Conservation (phyloP, 2,888 invertebrate genomes). For the Ophraella communa region DNA sequence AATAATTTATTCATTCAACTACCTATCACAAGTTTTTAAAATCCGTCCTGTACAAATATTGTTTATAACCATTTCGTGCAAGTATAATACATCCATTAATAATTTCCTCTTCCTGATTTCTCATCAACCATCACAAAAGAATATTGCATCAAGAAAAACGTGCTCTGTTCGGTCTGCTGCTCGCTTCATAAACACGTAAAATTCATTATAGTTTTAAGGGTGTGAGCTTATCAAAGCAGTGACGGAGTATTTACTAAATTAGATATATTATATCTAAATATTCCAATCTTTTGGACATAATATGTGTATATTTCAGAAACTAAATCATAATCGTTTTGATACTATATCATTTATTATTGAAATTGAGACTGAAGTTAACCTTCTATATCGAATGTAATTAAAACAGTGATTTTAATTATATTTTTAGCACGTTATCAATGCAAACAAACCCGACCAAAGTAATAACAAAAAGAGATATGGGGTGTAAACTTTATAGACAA, state of each 20-base stretch:
- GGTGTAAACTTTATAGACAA: conserved; percentile 8
- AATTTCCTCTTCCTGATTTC: conserved; percentile 14
- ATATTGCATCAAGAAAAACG: conserved; percentile 4
- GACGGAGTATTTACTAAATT: neutral
- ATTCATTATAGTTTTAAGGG: conserved; percentile 23
- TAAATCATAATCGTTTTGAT: no score
- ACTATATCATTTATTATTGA: no score
- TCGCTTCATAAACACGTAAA: conserved; percentile 15
- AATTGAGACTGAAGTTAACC: no score
- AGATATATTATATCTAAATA: no score
- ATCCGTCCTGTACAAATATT: neutral
- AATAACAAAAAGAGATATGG: neutral
- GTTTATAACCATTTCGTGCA: neutral
- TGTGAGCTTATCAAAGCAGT: conserved; percentile 10
- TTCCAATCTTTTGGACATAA: no score
- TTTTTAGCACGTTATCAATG: neutral
- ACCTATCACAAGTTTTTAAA: neutral
- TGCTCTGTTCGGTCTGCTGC: conserved; percentile 11
- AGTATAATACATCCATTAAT: neutral
- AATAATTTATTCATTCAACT: no score
- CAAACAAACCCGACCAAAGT: neutral
- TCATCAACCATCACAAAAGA: conserved; percentile 11
- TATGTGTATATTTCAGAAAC: no score
- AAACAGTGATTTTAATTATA: neutral
- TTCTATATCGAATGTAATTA: no score